Conservation (phyloP, 2,888 invertebrate species). For the Agrotis exclamationis region DNA sequence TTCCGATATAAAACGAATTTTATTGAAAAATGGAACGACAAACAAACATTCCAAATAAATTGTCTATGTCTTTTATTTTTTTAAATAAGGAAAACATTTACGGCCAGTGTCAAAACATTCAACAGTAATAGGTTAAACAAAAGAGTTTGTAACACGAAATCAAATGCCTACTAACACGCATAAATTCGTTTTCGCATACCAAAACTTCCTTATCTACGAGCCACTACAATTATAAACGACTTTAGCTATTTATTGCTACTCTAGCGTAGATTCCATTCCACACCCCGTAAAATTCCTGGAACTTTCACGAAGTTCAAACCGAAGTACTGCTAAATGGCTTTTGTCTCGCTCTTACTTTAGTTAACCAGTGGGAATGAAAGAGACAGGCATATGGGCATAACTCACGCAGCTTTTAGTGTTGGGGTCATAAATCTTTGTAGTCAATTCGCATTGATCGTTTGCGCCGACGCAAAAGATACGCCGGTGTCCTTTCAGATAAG, state of each 20-base stretch:
- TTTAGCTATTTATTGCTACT: conserved; percentile 61
- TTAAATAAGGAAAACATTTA: not conserved
- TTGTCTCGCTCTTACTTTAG: conserved; percentile 58
- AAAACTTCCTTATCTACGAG: conserved; percentile 51
- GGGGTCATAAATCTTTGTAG: conserved; percentile 82
- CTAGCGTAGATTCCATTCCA: conserved; percentile 56
- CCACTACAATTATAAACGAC: conserved; percentile 55
- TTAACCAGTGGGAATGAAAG: conserved; percentile 58
- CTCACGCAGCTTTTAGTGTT: conserved; percentile 82
- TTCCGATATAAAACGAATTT: conserved; percentile 5
- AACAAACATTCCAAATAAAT: conserved; percentile 1
- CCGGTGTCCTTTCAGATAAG: conserved; percentile 65
- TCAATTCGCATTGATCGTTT: conserved; percentile 78
- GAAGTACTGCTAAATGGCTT: conserved; percentile 55
- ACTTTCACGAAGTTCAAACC: conserved; percentile 66
- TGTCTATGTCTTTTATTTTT: not conserved
- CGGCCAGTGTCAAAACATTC: conserved; percentile 17
- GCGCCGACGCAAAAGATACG: conserved; percentile 80
- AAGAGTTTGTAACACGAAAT: conserved; percentile 31
- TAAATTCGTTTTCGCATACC: conserved; percentile 51
- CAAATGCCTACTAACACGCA: conserved; percentile 35
- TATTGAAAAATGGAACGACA: not conserved
- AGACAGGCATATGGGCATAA: conserved; percentile 72
- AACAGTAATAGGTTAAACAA: conserved; percentile 16
- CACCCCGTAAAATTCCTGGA: conserved; percentile 58